Conservation (phyloP, 2,888 invertebrate species). For the Tiphia femorata region DNA sequence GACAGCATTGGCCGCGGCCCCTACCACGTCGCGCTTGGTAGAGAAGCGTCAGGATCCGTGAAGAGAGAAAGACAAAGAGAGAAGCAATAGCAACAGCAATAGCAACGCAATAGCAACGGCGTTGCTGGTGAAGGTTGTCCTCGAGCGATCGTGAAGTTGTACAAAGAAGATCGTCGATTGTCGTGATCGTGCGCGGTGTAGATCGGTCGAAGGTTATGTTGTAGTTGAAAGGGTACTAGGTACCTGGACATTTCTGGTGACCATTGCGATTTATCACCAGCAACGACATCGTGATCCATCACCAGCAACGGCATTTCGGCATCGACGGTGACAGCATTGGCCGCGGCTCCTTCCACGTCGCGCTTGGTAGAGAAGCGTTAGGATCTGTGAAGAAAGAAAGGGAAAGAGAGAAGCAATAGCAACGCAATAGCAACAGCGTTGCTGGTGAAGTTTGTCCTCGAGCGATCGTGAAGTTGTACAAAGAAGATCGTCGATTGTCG, state of each 20-base stretch:
- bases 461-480: slow-evolving; percentile 28
- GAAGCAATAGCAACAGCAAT: no score
- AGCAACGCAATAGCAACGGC: not conserved
- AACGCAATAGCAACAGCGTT: not conserved
- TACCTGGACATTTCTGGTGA: no score
- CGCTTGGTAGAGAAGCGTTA: slow-evolving; percentile 6
- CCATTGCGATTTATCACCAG: no score
- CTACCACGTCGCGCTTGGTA: slow-evolving; percentile 21
- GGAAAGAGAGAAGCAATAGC: no score
- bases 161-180: no score
- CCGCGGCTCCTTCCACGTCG: slow-evolving; percentile 21
- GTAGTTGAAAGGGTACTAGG: no score
- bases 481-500: no score
- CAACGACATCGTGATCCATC: no score
- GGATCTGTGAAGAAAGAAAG: no score
- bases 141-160: slow-evolving; percentile 29
- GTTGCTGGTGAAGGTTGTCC: not conserved
- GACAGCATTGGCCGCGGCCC: slow-evolving; percentile 3
- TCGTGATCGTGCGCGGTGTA: no score
- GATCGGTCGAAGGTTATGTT: no score
- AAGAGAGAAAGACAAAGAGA: no score
- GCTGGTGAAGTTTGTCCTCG: slow-evolving; percentile 1
- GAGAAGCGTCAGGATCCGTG: slow-evolving; percentile 6
- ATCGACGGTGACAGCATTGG: not conserved
- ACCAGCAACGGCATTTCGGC: slow-evolving; percentile 1